Evolutionary conservation across 2,888 invertebrate species (phyloP).

Genomic region (Drosophila stalkeri): DNA sequence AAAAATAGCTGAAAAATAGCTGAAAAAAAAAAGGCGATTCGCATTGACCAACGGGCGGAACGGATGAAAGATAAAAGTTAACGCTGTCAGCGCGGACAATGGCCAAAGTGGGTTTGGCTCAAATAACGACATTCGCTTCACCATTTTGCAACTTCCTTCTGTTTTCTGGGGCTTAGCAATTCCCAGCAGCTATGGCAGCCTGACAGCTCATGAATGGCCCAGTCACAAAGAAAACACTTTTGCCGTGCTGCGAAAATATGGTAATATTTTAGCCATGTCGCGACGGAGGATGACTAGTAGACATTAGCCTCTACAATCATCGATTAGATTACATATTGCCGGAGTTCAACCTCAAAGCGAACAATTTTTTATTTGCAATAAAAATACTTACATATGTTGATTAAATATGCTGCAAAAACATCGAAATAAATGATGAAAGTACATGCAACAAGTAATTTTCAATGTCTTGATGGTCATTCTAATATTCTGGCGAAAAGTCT

Average conservation of each 20-base stretch:
- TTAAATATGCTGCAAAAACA: no score
- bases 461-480: no score
- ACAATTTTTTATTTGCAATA: no score
- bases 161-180: conserved; percentile 6
- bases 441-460: neutral
- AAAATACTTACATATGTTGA: no score
- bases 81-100: conserved; percentile 25
- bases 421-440: no score
- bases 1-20: neutral
- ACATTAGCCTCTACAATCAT: neutral
- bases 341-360: no score
- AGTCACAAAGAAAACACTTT: neutral
- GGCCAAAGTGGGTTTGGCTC: conserved; percentile 24
- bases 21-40: neutral
- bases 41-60: conserved; percentile 12
- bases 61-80: conserved; percentile 23
- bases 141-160: neutral
- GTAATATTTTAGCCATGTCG: neutral
- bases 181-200: conserved; percentile 5
- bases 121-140: conserved; percentile 1
- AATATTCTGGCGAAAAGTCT: no score
- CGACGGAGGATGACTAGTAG: no score
- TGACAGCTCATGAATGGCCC: conserved; percentile 20
- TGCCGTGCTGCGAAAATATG: conserved; percentile 9
- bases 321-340: neutral